phyloP scores from a whole-genome alignment of 2,113 vertebrate species.

The Oryzias woworae region DNA sequence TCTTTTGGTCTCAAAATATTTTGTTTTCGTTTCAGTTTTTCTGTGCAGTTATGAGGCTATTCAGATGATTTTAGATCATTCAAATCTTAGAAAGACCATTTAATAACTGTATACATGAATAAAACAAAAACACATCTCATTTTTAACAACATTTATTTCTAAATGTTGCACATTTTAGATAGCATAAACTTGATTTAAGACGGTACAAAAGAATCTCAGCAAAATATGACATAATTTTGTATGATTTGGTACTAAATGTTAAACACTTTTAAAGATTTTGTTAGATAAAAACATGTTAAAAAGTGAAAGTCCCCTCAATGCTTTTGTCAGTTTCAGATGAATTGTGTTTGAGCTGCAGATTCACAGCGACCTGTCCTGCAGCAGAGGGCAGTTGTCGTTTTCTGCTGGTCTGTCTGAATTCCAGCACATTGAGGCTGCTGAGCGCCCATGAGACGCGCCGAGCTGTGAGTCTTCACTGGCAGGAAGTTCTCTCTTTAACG shows the following conservation, averaged over 20 bases:
- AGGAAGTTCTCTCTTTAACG: conserved; percentile 47
- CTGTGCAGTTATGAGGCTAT: too few species aligned
- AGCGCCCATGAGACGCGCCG: conserved; percentile 24
- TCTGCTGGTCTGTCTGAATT: conserved; percentile 54
- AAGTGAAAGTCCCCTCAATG: conserved; percentile 47
- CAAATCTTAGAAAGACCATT: too few species aligned
- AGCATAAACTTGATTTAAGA: background rate
- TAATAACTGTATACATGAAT: background rate
- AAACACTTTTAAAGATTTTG: conserved; percentile 16
- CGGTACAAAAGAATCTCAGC: conserved; percentile 28
- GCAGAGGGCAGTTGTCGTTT: conserved; percentile 80
- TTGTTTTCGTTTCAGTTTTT: too few species aligned
- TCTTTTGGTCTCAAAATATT: too few species aligned
- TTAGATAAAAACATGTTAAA: conserved; percentile 36
- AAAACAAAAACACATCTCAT: background rate
- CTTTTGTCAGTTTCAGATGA: background rate
- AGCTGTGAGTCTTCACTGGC: conserved; percentile 19
- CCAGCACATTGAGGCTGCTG: conserved; percentile 73
- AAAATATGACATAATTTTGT: conserved; percentile 1
- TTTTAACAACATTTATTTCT: conserved; percentile 55
- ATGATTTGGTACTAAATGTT: conserved; percentile 20
- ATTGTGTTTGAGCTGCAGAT: background rate
- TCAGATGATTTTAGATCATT: too few species aligned
- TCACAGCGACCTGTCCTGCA: conserved; percentile 79
- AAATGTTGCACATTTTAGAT: conserved; percentile 35